A percentile compares a stretch with the other conserved stretches of the same genome.
phyloP scores from a whole-genome alignment of 2,888 invertebrate genomes.

The Pseudococcus longispinus region DNA sequence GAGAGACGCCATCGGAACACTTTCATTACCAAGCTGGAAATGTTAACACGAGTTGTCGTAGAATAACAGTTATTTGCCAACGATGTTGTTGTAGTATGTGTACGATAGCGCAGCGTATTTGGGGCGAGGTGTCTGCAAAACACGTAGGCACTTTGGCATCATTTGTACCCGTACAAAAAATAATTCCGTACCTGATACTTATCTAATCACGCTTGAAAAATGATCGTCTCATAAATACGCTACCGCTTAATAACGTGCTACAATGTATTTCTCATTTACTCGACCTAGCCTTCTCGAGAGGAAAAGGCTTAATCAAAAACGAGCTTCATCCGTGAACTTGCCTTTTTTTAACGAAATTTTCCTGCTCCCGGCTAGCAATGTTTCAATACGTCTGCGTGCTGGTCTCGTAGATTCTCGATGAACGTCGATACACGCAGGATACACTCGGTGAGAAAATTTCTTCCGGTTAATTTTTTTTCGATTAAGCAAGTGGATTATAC shows the following conservation, averaged over 20 bases:
- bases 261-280: constrained; percentile 24
- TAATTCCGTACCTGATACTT: constrained; percentile 16
- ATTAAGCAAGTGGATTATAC: neutral
- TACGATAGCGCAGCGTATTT: neutral
- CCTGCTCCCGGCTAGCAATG: neutral
- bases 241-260: constrained; percentile 16
- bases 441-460: neutral
- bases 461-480: neutral
- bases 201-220: constrained; percentile 34
- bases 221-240: constrained; percentile 24
- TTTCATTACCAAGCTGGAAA: neutral
- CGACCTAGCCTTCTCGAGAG: neutral
- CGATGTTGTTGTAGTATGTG: neutral
- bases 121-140: neutral
- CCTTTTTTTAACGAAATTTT: neutral
- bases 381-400: neutral
- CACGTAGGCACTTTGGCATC: constrained; percentile 15
- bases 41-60: constrained; percentile 11
- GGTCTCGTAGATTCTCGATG: neutral
- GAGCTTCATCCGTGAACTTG: neutral
- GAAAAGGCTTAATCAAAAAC: constrained; percentile 22
- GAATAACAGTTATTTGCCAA: neutral
- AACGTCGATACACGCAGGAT: neutral
- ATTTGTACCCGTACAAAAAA: constrained; percentile 25
- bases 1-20: neutral